Evolutionary conservation across 23 tunicate species (phyloP).

Genomic region (Styela clava): DNA sequence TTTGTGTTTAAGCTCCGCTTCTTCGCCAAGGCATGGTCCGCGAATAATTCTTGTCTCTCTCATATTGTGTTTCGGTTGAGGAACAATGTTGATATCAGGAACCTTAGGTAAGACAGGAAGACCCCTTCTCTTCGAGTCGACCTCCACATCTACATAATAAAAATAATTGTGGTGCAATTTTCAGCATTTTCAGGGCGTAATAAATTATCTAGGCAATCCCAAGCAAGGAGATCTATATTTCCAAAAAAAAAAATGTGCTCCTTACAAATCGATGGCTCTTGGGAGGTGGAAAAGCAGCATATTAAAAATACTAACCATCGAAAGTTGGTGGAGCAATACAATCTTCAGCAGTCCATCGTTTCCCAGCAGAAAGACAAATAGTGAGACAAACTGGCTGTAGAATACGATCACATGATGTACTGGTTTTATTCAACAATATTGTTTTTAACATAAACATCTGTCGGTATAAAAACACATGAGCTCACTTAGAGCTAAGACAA

Average conservation of each 20-base stretch:
- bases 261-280: too few relatives aligned
- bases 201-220: too few relatives aligned
- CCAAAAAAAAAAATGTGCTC: too few relatives aligned
- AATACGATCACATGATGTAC: not conserved
- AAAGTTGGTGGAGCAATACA: slow-evolving; percentile 42
- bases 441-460: not conserved
- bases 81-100: slow-evolving; percentile 23
- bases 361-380: slow-evolving; percentile 12
- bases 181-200: too few relatives aligned
- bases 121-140: not conserved
- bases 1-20: slow-evolving; percentile 47
- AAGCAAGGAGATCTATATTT: too few relatives aligned
- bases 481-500: too few relatives aligned
- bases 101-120: slow-evolving; percentile 39
- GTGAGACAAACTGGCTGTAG: not conserved
- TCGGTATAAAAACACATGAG: too few relatives aligned
- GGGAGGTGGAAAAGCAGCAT: too few relatives aligned
- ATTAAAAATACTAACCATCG: slow-evolving; percentile 35
- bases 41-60: slow-evolving; percentile 37
- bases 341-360: slow-evolving; percentile 51
- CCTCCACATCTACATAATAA: too few relatives aligned
- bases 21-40: slow-evolving; percentile 71
- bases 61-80: slow-evolving; percentile 42
- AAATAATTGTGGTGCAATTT: too few relatives aligned
- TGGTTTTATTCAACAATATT: too few relatives aligned